Evolutionary conservation across 2,888 invertebrate genomes (phyloP).

Genomic region (Deilephila elpenor): DNA sequence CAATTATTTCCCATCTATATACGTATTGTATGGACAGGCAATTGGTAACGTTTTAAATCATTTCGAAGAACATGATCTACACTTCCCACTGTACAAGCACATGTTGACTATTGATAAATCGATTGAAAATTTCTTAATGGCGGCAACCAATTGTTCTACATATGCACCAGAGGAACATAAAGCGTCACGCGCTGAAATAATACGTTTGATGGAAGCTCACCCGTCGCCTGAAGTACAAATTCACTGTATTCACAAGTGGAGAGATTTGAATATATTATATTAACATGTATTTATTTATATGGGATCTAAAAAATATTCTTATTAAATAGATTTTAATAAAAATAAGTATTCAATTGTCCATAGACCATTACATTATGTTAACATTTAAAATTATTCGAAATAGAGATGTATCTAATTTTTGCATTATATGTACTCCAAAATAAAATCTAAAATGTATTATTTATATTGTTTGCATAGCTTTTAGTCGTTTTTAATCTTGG

Average conservation of each 20-base stretch:
- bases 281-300: too few species aligned
- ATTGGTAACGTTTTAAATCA: not conserved
- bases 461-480: too few species aligned
- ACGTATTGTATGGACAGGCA: slow-evolving; percentile 10
- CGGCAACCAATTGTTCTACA: not conserved
- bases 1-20: slow-evolving; percentile 16
- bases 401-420: too few species aligned
- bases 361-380: too few species aligned
- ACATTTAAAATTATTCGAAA: too few species aligned
- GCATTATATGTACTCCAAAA: too few species aligned
- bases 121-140: slow-evolving; percentile 15
- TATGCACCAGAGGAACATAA: not conserved
- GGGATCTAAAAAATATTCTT: too few species aligned
- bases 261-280: not conserved
- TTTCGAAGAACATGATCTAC: not conserved
- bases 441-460: too few species aligned
- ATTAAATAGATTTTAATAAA: too few species aligned
- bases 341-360: too few species aligned
- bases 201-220: not conserved
- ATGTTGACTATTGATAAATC: slow-evolving; percentile 7
- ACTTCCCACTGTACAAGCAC: not conserved
- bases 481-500: too few species aligned
- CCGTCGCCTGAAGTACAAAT: slow-evolving; percentile 3
- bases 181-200: not conserved
- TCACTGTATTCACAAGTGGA: not conserved